phyloP scores from a whole-genome alignment of 2,113 vertebrate genomes.

The Dasypus novemcinctus region DNA sequence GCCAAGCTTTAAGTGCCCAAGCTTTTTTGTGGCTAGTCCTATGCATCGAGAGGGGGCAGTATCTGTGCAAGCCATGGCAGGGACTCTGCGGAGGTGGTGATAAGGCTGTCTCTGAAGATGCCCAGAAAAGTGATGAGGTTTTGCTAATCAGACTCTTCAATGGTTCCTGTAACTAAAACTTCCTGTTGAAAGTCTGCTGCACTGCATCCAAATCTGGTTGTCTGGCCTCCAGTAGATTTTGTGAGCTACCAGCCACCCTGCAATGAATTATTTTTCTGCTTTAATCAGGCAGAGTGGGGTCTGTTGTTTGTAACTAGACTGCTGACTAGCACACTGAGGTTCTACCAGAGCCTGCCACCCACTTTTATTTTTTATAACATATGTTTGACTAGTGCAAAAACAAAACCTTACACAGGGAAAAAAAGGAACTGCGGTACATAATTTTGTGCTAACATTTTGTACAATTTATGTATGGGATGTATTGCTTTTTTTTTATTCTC shows the following conservation, averaged over 20 bases:
- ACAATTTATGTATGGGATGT: not conserved
- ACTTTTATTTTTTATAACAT: not conserved
- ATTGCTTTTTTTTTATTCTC: conserved; percentile 10
- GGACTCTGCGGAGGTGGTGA: not conserved
- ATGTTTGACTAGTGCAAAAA: not conserved
- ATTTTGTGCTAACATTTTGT: not conserved
- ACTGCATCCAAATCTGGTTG: not conserved
- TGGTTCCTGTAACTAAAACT: not conserved
- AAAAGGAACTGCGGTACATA: not conserved
- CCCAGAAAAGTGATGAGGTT: not conserved
- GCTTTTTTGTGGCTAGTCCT: not conserved
- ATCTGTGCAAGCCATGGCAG: not conserved
- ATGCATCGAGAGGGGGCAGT: too few species aligned
- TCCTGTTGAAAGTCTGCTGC: not conserved
- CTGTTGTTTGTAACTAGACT: not conserved
- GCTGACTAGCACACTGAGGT: not conserved
- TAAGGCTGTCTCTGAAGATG: not conserved
- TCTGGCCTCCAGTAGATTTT: not conserved
- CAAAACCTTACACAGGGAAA: not conserved
- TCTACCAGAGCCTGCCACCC: not conserved
- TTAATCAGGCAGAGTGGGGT: not conserved
- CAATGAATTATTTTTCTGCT: not conserved
- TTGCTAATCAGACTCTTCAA: not conserved
- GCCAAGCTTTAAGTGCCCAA: not conserved
- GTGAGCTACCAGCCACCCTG: not conserved